Evolutionary conservation across 2,113 vertebrate species (phyloP), one percentile per base, ranked within the genome.

Genomic region (Todiramphus chloris): DNA sequence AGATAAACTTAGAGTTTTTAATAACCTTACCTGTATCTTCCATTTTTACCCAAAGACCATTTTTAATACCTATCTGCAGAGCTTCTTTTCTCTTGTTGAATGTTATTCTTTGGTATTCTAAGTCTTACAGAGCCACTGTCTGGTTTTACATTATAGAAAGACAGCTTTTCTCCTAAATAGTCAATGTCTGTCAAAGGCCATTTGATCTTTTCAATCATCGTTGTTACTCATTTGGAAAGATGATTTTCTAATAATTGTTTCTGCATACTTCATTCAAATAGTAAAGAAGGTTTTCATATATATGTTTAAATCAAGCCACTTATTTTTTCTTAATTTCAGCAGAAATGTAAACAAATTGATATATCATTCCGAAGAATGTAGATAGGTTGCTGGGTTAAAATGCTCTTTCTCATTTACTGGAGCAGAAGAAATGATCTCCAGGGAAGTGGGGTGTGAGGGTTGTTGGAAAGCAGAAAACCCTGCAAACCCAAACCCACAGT

Each of bases 401-500:
- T 39, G 9, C 1, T 66, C 19, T 73, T 77, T 77, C 13, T 69
- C 59, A 56, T 77, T 87, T 73, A 66, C 19, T 56, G 17, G 21
- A 39, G 11, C 23, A 66, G 59, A 18, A 89, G 44, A 81, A 74
- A 16, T n/a, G 11, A 48, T 46, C 39, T 55, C 16, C 31, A 51
- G 37, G 31, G 55, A 66, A 81, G 33, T 0, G 0, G 5, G 6
- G 4, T 46, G 19, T 17, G 13, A 23, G 5, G 5, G 11, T 3
- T 51, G 7, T 5, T 73, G 48, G 56, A 87, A 87, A 70, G 46
- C 60, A 78, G 31, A 88, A 92, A 75, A 31, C 8, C 33, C 58
- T 74, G 41, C 20, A 92, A 77, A 66, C 5, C 4, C 13, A 53
- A 46, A 53, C 7, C 10, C 33, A 11, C 3, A 41, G 12, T 58